These are phyloP conservation scores for Hypolimnas misippus DNA, from an alignment of 2,888 invertebrate species.

Conservation along the genomic window DNA sequence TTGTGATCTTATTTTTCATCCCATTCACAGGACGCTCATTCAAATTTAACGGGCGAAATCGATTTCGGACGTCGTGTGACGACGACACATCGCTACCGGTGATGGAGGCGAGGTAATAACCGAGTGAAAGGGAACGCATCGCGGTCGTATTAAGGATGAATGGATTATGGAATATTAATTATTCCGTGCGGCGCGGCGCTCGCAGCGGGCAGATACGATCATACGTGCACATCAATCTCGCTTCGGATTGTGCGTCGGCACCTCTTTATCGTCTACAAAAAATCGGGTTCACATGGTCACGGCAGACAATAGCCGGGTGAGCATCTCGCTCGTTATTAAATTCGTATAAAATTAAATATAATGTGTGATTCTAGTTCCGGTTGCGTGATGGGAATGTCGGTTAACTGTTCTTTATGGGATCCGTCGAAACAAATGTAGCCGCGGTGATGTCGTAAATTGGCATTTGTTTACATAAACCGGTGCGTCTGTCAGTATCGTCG, in stretches of 20 bases:
- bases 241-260: slow-evolving; percentile 76
- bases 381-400: slow-evolving; percentile 75
- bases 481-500: slow-evolving; percentile 23
- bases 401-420: slow-evolving; percentile 67
- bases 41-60: slow-evolving; percentile 79
- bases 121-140: slow-evolving; percentile 61
- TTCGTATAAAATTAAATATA: slow-evolving; percentile 83
- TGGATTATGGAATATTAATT: slow-evolving; percentile 81
- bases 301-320: slow-evolving; percentile 67
- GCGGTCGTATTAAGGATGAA: slow-evolving; percentile 60
- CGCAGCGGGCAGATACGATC: slow-evolving; percentile 75
- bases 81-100: slow-evolving; percentile 72
- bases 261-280: slow-evolving; percentile 78
- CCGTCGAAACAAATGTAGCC: slow-evolving; percentile 43
- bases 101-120: slow-evolving; percentile 45
- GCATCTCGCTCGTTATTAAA: slow-evolving; percentile 82
- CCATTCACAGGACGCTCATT: slow-evolving; percentile 74
- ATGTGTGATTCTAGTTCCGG: slow-evolving; percentile 82
- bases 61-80: slow-evolving; percentile 71
- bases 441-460: slow-evolving; percentile 36
- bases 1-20: slow-evolving; percentile 76
- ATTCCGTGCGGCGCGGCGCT: slow-evolving; percentile 52
- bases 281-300: slow-evolving; percentile 77
- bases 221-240: slow-evolving; percentile 77
- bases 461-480: slow-evolving; percentile 38